phyloP scores from a whole-genome alignment of 2,888 invertebrate species.

The Lottia gigantea region DNA sequence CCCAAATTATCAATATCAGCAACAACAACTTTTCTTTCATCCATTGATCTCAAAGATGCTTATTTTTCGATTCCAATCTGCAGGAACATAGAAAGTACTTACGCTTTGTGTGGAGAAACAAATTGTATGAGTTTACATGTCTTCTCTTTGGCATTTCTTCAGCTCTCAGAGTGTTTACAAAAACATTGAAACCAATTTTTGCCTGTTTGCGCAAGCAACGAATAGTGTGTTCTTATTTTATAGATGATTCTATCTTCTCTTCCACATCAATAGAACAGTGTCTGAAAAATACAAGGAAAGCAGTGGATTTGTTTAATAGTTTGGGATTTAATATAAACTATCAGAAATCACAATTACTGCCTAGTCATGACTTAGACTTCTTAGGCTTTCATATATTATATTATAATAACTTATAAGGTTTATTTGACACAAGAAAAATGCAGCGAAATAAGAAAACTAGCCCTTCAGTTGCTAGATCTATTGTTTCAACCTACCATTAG shows the following conservation, averaged over 20 bases:
- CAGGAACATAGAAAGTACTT: background rate
- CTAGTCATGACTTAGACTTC: background rate
- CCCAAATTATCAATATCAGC: too few species aligned
- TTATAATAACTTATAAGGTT: background rate
- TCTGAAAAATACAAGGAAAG: background rate
- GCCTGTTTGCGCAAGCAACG: background rate
- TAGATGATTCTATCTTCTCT: background rate
- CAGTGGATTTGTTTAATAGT: background rate
- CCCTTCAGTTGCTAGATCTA: background rate
- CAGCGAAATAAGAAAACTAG: background rate
- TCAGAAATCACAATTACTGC: background rate
- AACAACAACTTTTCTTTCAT: too few species aligned
- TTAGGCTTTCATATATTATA: background rate
- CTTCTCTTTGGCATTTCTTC: background rate
- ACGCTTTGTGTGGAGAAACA: background rate
- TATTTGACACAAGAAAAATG: background rate
- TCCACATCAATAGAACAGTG: background rate
- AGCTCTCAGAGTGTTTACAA: background rate
- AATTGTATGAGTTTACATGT: background rate
- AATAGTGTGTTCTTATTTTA: slow-evolving; percentile 1
- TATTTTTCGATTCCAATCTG: too few species aligned
- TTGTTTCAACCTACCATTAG: too few species aligned
- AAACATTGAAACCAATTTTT: background rate
- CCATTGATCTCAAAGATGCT: too few species aligned
- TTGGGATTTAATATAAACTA: background rate